Conservation (phyloP, 2,888 invertebrate genomes). For the Crioceris asparagi region DNA sequence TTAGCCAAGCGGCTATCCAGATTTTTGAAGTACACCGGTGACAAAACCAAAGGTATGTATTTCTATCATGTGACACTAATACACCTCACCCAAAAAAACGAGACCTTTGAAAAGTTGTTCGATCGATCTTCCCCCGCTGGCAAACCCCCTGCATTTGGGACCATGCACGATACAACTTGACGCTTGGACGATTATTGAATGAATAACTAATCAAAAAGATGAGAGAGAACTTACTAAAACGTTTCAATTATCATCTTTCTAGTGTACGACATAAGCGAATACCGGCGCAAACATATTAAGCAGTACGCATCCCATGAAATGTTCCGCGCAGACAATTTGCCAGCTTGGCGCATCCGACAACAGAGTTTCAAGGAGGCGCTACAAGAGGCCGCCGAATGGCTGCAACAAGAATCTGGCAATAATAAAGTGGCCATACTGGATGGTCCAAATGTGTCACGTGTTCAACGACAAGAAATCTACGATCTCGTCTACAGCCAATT, state of each 20-base stretch:
- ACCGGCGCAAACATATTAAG: conserved; percentile 72
- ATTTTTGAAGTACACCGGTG: conserved; percentile 86
- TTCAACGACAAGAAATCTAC: conserved; percentile 66
- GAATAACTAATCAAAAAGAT: no score
- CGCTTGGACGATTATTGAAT: no score
- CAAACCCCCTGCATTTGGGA: no score
- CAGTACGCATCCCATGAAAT: conserved; percentile 78
- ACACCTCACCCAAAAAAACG: no score
- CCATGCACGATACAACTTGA: no score
- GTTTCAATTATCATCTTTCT: conserved; percentile 21
- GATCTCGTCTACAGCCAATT: conserved; percentile 60
- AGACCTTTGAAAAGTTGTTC: no score
- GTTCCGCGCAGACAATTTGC: conserved; percentile 74
- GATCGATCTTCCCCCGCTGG: no score
- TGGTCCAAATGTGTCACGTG: conserved; percentile 81
- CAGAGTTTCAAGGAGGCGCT: conserved; percentile 77
- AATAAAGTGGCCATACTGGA: conserved; percentile 66
- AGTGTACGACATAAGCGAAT: conserved; percentile 92
- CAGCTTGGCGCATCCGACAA: conserved; percentile 70
- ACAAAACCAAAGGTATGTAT: conserved; percentile 63
- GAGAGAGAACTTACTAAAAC: no score
- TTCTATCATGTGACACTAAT: no score
- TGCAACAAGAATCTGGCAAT: conserved; percentile 52
- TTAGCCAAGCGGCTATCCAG: conserved; percentile 77
- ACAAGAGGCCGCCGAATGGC: conserved; percentile 76